Evolutionary conservation across 2,797 vertebrate species (phyloP).

Genomic region (Anguilla marmorata): DNA sequence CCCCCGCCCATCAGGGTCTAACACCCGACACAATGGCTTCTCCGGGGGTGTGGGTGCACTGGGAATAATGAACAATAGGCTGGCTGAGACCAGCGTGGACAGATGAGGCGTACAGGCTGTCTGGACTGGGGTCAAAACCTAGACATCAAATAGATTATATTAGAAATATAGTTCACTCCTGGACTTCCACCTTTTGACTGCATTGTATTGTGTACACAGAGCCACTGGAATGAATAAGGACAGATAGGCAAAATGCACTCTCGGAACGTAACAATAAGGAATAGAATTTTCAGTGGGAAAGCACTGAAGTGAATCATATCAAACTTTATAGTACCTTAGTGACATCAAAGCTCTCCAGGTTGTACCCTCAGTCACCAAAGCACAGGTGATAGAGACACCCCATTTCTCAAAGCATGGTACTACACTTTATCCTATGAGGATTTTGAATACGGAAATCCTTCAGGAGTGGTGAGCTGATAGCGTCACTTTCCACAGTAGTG

Average conservation of each 20-base stretch:
- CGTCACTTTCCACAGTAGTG: background rate
- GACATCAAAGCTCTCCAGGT: background rate
- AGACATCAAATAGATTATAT: background rate
- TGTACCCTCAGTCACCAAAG: constrained; percentile 21
- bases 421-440: background rate
- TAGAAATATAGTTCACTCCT: background rate
- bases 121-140: no score
- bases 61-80: constrained; percentile 95
- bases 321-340: background rate
- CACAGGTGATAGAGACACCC: background rate
- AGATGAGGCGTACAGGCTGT: constrained; percentile 66
- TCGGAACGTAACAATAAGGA: background rate
- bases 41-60: constrained; percentile 90
- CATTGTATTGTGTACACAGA: background rate
- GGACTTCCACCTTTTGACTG: background rate
- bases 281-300: background rate
- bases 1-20: constrained; percentile 71
- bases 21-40: constrained; percentile 82
- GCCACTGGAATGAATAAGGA: background rate
- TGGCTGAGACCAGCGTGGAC: constrained; percentile 91
- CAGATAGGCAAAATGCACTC: background rate
- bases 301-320: background rate
- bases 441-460: background rate
- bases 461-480: background rate
- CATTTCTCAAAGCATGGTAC: background rate